Conservation (phyloP, 2,888 invertebrate species). For the Athrips mouffetella region DNA sequence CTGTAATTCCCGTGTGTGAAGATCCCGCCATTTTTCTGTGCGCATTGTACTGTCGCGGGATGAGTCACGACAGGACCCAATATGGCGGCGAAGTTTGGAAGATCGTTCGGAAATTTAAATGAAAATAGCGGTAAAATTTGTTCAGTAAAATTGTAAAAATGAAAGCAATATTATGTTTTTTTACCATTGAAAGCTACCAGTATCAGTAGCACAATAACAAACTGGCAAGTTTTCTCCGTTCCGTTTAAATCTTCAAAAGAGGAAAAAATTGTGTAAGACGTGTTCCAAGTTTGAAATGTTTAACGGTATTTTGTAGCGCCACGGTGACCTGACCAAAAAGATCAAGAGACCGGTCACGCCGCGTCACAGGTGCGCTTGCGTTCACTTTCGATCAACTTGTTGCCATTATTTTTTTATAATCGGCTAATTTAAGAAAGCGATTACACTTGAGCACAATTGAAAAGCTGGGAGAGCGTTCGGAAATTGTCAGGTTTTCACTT, state of each 20-base stretch:
- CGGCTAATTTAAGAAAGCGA: slow-evolving; percentile 12
- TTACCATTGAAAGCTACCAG: too few species aligned
- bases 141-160: neutral
- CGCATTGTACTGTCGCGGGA: slow-evolving; percentile 14
- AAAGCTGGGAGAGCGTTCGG: neutral
- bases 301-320: slow-evolving; percentile 59
- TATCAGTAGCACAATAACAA: too few species aligned
- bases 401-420: slow-evolving; percentile 23
- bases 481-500: neutral
- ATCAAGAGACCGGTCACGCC: slow-evolving; percentile 56
- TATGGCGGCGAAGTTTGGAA: slow-evolving; percentile 14
- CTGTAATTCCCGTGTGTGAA: slow-evolving; percentile 10
- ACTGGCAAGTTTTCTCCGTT: neutral
- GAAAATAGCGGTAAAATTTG: slow-evolving; percentile 1
- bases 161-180: neutral
- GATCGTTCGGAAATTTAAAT: neutral
- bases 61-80: slow-evolving; percentile 24
- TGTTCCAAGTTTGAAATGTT: slow-evolving; percentile 34
- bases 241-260: neutral
- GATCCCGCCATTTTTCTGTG: slow-evolving; percentile 11
- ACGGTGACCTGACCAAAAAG: slow-evolving; percentile 62
- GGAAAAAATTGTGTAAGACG: slow-evolving; percentile 26
- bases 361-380: slow-evolving; percentile 63
- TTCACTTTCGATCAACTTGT: slow-evolving; percentile 67
- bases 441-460: neutral